phyloP scores from a whole-genome alignment of 2,113 vertebrate species.

The Bubalus kerabau region DNA sequence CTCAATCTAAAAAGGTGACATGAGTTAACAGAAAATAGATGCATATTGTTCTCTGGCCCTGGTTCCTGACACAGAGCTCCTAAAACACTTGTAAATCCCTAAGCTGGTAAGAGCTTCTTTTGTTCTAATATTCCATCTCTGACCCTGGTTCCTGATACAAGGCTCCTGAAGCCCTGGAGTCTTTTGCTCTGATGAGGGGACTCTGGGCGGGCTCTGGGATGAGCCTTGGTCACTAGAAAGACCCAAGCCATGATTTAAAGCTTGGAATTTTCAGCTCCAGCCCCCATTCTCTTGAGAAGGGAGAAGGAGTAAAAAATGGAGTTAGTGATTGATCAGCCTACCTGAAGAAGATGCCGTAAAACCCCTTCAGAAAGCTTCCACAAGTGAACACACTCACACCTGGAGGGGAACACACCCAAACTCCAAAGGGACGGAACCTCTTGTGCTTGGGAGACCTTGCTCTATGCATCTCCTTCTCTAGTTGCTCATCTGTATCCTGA shows the following conservation, averaged over 20 bases:
- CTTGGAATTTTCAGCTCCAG: background rate
- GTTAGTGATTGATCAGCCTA: background rate
- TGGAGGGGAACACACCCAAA: background rate
- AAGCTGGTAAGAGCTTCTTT: background rate
- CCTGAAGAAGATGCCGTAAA: background rate
- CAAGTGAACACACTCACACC: background rate
- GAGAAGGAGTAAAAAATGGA: background rate
- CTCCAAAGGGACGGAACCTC: background rate
- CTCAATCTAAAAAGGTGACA: background rate
- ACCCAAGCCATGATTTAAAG: background rate
- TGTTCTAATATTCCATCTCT: background rate
- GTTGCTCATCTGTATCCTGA: background rate
- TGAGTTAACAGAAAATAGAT: background rate
- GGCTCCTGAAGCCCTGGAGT: background rate
- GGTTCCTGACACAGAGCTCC: background rate
- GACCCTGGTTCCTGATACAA: background rate
- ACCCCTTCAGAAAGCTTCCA: background rate
- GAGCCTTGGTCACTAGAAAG: background rate
- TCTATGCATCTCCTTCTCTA: background rate
- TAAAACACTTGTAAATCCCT: background rate
- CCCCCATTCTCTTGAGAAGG: background rate
- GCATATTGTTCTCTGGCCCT: background rate
- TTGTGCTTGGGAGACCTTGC: background rate
- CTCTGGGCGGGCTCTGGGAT: background rate
- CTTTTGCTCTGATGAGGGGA: background rate